Base-by-base conservation (phyloP, 2,113 vertebrate genomes). In the Sturnira hondurensis region DNA sequence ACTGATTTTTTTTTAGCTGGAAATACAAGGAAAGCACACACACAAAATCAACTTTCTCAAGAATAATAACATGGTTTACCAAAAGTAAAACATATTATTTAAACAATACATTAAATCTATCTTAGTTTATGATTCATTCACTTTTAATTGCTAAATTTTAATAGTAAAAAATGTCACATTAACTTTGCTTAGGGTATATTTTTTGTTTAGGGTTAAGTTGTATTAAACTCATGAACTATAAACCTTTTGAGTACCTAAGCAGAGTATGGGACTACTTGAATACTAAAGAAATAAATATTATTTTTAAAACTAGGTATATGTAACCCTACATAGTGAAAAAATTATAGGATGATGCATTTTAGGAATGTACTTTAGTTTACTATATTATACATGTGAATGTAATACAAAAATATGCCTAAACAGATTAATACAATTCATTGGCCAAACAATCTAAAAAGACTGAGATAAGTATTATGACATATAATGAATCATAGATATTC, bases 401-500 rank as follows among this genome's bases (percentile, higher is more conserved):
- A 11, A 47, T 45, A 71, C 52, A 88, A 78, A 88, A 97, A 95
- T 82, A 41, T 89, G 36, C 89, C 68, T 83, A 83, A 63, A 86
- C 0, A 33, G 1, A 19, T 93, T 36, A 93, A 73, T 7, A 13
- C 7, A 93, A 58, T 14, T 84, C 93, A 94, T 0, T 96, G 33
- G 41, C 24, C 36, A 84, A 95, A 88, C 2, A 82, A 98, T 50
- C 24, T 33, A 68, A 24, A 81, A 50, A 90, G 73, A 47, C 22
- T 95, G 10, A 80, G 47, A 82, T 0, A 94, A 52, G 16, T 43
- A 93, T 95, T 78, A 93, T 67, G 70, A 89, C 52, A 76, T 31
- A 73, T 14, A 4, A 2, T 58, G 82, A 97, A 97, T 95, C 90
- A 97, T 26, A 97, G 80, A 81, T 61, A 93, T 56, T 70, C 5